A percentile compares a stretch with the other conserved stretches of the same genome.
phyloP scores from a whole-genome alignment of 2,888 invertebrate species.

The Plebejus melissa region DNA sequence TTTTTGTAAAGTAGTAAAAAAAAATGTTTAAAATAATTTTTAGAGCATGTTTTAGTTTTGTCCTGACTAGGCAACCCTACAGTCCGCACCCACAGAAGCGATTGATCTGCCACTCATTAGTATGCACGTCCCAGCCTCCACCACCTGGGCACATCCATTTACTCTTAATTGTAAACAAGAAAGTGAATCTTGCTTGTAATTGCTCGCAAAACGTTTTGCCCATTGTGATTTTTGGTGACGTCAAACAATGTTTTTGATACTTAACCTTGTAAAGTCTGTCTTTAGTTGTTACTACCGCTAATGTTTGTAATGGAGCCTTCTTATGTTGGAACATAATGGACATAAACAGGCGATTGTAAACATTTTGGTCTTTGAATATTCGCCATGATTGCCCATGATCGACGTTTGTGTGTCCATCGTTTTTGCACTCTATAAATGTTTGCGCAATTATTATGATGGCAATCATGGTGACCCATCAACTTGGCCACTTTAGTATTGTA shows the following conservation, averaged over 20 bases:
- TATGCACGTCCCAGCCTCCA: neutral
- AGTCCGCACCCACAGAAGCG: neutral
- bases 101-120: slow-evolving; percentile 25
- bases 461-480: too few relatives aligned
- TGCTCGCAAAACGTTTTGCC: neutral
- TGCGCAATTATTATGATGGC: too few relatives aligned
- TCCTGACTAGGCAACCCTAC: neutral
- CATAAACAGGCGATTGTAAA: too few relatives aligned
- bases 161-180: slow-evolving; percentile 13
- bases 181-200: slow-evolving; percentile 8
- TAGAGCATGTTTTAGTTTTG: neutral
- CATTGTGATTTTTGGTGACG: neutral
- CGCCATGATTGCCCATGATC: too few relatives aligned
- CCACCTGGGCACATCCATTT: slow-evolving; percentile 15
- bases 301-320: neutral
- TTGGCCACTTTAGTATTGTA: too few relatives aligned
- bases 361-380: too few relatives aligned
- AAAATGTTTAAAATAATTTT: too few relatives aligned
- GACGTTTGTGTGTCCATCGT: too few relatives aligned
- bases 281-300: neutral
- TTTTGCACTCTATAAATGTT: too few relatives aligned
- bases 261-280: neutral
- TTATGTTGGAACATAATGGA: too few relatives aligned
- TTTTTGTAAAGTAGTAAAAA: too few relatives aligned
- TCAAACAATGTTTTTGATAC: neutral